Evolutionary conservation across 2,888 invertebrate species (phyloP), one percentile per base, ranked within the genome.

Genomic region (Conchocele bisecta): DNA sequence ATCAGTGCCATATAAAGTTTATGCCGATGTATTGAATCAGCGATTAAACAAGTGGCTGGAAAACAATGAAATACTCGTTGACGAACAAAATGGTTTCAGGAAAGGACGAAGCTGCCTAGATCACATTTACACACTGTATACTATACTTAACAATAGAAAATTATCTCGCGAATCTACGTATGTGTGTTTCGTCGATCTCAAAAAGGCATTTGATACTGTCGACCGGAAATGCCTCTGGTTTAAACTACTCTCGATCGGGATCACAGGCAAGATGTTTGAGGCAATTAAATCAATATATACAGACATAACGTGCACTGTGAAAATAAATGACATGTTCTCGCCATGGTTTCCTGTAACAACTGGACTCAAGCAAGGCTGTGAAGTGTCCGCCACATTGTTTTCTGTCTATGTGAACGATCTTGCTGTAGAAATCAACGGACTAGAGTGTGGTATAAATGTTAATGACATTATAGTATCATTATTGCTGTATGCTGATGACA

Each of bases 401-500:
- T 42, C 42, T 22, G n/a, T 42, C 6, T 42, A 42, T n/a, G 22
- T 42, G n/a, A 42, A 42, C n/a, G 42, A 42, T 15, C 22, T 42
- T 7, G 42, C 42, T 24, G 11, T 13, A n/a, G 29, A 29, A 44
- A 41, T 68, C 13, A 56, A 63, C n/a, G 13, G 33, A 11, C 20
- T 35, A 15, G 13, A 37, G 13, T 37, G 41, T 29, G 50, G 61
- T 1, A 22, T 68, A 3, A 13, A 2, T 22, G 17, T 68, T 24
- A 42, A 57, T 26, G 41, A 33, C 6, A 26, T 9, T 1, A 44
- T 6, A 1, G 2, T 37, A n/a, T n/a, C 22, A 17, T 33, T 35
- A 37, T 20, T 69, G 3, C 24, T 50, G n/a, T 69, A 63, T 39
- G 61, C 61, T 7, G 68, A 68, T 26, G 61, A 63, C 56, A 68